phyloP scores from a whole-genome alignment of 2,797 vertebrate genomes.

The Acropternis orthonyx region DNA sequence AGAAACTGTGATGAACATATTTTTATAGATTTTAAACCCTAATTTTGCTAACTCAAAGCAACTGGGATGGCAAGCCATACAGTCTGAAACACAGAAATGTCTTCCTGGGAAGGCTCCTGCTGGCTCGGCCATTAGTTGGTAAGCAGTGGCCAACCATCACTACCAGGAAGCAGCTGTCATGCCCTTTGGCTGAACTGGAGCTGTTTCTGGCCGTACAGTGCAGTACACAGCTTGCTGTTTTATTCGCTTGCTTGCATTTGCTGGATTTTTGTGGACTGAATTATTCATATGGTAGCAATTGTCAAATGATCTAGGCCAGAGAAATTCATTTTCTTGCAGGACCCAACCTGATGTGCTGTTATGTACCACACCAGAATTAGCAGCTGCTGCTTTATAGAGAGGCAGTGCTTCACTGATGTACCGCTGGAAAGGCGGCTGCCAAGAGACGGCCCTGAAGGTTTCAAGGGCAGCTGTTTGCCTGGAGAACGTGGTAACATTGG shows the following conservation, averaged over 20 bases:
- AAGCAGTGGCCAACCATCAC: background rate
- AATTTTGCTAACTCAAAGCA: background rate
- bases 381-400: constrained; percentile 51
- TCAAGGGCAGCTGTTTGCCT: constrained; percentile 45
- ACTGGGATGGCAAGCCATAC: background rate
- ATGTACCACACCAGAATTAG: constrained; percentile 31
- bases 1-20: background rate
- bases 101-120: background rate
- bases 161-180: constrained; percentile 48
- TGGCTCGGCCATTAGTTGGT: background rate
- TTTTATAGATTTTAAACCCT: background rate
- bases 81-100: background rate
- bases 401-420: background rate
- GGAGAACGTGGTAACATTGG: constrained; percentile 9
- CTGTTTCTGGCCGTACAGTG: background rate
- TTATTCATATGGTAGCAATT: constrained; percentile 23
- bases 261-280: constrained; percentile 28
- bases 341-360: constrained; percentile 45
- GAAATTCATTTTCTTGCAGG: constrained; percentile 45
- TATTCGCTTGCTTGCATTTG: background rate
- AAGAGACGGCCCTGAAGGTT: background rate
- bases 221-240: constrained; percentile 29
- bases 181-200: constrained; percentile 42
- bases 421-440: background rate
- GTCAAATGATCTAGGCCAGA: constrained; percentile 47